phyloP scores from a whole-genome alignment of 1,140 invertebrate species.

The Drosophila leontia region DNA sequence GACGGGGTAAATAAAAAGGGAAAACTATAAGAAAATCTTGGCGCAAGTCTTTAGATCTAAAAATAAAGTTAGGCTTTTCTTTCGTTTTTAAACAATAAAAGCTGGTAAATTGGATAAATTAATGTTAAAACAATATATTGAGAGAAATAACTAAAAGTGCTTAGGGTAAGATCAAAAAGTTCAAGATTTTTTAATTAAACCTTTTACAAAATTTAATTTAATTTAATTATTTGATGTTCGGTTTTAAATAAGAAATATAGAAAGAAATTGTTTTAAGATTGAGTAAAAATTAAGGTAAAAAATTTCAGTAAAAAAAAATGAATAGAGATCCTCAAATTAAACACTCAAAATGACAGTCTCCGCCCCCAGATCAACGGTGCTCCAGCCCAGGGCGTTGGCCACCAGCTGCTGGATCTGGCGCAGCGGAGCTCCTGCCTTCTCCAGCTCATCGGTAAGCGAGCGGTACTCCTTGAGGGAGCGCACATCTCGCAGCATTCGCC shows the following conservation, averaged over 20 bases:
- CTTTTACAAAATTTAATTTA: neutral
- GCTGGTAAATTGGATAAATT: too few relatives aligned
- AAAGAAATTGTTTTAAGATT: neutral
- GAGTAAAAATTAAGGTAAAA: neutral
- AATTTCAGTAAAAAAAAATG: neutral
- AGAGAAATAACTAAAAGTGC: neutral
- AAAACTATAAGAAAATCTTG: neutral
- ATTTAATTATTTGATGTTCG: neutral
- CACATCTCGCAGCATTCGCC: conserved; percentile 44
- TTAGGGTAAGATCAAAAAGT: neutral
- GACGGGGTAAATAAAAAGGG: neutral
- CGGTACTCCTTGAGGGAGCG: conserved; percentile 54
- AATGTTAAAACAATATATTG: too few relatives aligned
- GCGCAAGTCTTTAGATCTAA: neutral
- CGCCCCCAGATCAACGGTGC: conserved; percentile 35
- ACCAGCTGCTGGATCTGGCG: conserved; percentile 50
- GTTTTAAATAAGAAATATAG: neutral
- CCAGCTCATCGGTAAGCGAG: conserved; percentile 24
- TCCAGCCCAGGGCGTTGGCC: conserved; percentile 59
- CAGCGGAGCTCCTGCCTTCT: conserved; percentile 49
- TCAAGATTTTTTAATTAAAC: too few relatives aligned
- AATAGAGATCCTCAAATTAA: neutral
- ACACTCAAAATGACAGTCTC: conserved; percentile 41
- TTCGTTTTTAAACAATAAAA: neutral
- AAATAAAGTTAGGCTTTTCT: neutral